Percentiles rank a stretch among this genome's conserved stretches.
Conservation (phyloP, 2,113 vertebrate genomes). For the Prochilodus magdalenae region DNA sequence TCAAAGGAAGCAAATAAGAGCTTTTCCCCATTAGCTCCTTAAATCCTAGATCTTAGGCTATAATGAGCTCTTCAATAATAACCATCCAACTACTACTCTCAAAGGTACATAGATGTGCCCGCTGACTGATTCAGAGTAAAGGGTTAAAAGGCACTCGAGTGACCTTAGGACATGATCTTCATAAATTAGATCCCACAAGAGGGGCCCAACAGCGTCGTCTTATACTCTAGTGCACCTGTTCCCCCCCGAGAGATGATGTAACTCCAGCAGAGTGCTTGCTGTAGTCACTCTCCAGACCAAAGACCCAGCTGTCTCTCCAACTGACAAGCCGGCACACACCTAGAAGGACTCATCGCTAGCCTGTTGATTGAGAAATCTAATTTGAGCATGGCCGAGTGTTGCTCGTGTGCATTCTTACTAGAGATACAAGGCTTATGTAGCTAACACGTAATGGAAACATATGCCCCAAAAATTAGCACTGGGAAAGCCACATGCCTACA, state of each 20-base stretch:
- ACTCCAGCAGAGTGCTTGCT: not conserved
- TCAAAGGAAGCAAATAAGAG: too few species aligned
- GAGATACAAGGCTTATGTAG: too few species aligned
- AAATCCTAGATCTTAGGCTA: too few species aligned
- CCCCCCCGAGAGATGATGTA: constrained; percentile 25
- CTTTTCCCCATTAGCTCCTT: too few species aligned
- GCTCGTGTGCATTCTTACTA: too few species aligned
- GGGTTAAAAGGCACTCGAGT: not conserved
- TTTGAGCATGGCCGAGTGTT: too few species aligned
- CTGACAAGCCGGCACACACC: not conserved
- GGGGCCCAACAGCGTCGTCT: not conserved
- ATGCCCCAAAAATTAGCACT: too few species aligned
- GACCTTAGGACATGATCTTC: constrained; percentile 4
- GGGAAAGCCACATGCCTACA: too few species aligned
- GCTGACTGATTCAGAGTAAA: not conserved
- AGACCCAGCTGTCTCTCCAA: constrained; percentile 3
- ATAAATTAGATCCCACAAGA: constrained; percentile 38
- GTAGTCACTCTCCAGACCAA: not conserved
- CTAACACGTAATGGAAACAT: too few species aligned
- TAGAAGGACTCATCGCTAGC: not conserved
- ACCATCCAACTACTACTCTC: not conserved
- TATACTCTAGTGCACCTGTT: constrained; percentile 13
- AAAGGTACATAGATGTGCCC: not conserved
- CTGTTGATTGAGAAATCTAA: not conserved
- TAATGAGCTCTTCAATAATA: too few species aligned